Percentiles rank a stretch among this genome's conserved stretches.
phyloP scores from a whole-genome alignment of 2,888 invertebrate species.

The Limnephilus auricula region DNA sequence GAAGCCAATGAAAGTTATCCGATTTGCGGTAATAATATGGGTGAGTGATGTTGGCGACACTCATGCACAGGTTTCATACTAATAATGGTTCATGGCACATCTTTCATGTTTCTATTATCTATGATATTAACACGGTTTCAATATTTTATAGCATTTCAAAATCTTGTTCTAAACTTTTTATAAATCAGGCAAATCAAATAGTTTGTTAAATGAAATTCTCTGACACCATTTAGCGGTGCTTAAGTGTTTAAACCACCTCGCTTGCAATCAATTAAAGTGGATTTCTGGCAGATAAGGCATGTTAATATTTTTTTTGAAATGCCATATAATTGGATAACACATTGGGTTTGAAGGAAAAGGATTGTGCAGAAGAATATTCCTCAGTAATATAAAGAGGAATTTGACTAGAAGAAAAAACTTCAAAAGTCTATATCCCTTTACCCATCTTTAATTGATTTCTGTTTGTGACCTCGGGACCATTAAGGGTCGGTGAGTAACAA shows the following conservation, averaged over 20 bases:
- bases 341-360: background rate
- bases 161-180: too few relatives aligned
- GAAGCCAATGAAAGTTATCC: too few relatives aligned
- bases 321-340: background rate
- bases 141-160: too few relatives aligned
- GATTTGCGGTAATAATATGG: too few relatives aligned
- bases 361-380: background rate
- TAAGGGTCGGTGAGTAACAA: background rate
- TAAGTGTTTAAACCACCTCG: background rate
- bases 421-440: background rate
- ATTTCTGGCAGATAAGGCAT: background rate
- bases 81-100: too few relatives aligned
- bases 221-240: background rate
- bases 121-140: too few relatives aligned
- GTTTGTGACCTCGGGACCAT: background rate
- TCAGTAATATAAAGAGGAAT: background rate
- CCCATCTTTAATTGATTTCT: background rate
- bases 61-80: too few relatives aligned
- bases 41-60: too few relatives aligned
- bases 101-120: too few relatives aligned
- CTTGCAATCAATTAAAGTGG: background rate
- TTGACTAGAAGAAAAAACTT: background rate
- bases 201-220: too few relatives aligned
- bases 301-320: background rate
- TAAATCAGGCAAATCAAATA: too few relatives aligned